phyloP scores from a whole-genome alignment of 2,797 vertebrate genomes.

The Euthynnus affinis region DNA sequence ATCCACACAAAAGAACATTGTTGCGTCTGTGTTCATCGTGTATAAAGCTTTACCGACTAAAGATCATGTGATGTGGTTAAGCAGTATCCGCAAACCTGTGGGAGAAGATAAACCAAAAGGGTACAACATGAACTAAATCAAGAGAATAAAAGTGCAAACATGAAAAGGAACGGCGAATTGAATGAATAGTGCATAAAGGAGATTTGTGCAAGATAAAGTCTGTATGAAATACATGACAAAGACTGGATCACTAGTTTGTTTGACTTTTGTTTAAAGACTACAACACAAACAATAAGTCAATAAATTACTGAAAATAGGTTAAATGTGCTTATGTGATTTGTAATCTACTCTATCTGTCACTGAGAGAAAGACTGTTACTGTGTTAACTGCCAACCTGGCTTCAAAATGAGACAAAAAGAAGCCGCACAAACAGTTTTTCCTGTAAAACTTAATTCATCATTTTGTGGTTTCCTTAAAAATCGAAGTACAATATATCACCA shows the following conservation, averaged over 20 bases:
- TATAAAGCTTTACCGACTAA: rapidly evolving
- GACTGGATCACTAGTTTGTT: neutral
- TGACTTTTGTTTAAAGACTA: too few relatives aligned
- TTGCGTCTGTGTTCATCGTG: neutral
- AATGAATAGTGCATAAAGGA: rapidly evolving
- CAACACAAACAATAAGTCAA: too few relatives aligned
- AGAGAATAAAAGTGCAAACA: neutral
- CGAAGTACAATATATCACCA: too few relatives aligned
- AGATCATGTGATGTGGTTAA: neutral
- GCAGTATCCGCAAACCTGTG: neutral
- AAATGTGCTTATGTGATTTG: too few relatives aligned
- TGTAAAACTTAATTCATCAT: too few relatives aligned
- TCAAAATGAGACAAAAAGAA: too few relatives aligned
- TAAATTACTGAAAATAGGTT: too few relatives aligned
- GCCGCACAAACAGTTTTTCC: too few relatives aligned
- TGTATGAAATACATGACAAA: neutral
- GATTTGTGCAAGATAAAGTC: neutral
- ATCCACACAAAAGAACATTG: neutral
- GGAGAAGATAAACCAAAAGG: neutral
- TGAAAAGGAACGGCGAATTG: neutral
- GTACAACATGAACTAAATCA: neutral
- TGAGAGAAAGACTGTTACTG: too few relatives aligned
- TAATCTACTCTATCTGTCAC: too few relatives aligned
- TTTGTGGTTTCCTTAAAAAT: too few relatives aligned
- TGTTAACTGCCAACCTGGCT: too few relatives aligned